phyloP scores from a whole-genome alignment of 2,888 invertebrate genomes.

The Argyresthia goedartella region DNA sequence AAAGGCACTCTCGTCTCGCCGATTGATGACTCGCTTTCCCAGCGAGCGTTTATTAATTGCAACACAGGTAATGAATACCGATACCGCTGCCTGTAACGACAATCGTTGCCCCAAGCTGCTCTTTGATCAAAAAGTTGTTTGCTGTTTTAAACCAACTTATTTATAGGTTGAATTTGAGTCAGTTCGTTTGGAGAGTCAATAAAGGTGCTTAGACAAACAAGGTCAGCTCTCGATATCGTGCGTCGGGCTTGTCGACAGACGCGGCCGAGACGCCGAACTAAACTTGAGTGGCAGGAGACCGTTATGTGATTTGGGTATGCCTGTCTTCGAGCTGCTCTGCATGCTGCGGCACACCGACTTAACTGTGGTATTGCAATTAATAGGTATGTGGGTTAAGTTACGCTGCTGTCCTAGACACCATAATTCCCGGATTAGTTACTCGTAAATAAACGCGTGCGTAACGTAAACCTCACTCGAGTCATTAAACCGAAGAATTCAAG shows the following conservation, averaged over 20 bases:
- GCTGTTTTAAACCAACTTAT: background rate
- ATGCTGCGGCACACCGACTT: too few relatives aligned
- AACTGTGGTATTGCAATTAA: too few relatives aligned
- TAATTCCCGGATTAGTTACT: conserved; percentile 17
- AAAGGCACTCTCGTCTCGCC: conserved; percentile 18
- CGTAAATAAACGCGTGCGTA: conserved; percentile 10
- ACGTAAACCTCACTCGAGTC: background rate
- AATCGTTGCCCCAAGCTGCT: background rate
- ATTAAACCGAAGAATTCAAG: background rate
- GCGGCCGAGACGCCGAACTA: conserved; percentile 32
- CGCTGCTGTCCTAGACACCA: conserved; percentile 6
- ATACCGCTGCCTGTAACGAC: background rate
- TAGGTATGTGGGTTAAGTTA: too few relatives aligned
- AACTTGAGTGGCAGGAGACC: conserved; percentile 24
- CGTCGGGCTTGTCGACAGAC: conserved; percentile 30
- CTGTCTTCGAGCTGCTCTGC: conserved; percentile 11
- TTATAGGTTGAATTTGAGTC: background rate
- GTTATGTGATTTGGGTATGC: conserved; percentile 25
- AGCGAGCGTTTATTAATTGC: conserved; percentile 18
- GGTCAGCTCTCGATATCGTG: background rate
- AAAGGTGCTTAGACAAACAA: background rate
- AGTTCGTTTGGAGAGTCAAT: background rate
- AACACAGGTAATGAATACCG: conserved; percentile 2
- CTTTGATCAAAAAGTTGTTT: conserved; percentile 1
- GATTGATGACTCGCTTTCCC: conserved; percentile 21